Evolutionary conservation across 2,113 vertebrate genomes (phyloP), one percentile per base, ranked within the genome.

Genomic region (Pipa parva): DNA sequence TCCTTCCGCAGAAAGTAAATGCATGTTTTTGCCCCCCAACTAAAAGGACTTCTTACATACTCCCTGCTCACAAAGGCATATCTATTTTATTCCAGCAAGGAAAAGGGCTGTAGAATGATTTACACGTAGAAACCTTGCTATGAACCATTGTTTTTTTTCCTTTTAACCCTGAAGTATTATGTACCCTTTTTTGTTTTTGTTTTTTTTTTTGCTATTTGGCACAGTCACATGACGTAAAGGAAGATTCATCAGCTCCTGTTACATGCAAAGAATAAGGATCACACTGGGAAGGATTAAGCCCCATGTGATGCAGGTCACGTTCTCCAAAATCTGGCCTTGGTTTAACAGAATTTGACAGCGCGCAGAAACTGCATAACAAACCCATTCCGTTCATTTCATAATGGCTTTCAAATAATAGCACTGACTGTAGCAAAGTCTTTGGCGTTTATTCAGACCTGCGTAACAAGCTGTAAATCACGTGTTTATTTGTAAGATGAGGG

Each of bases 1-100:
- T 76, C 64, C 78, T 79, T 77, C 75, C 56, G 13, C 71, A 56
- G 81, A 81, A 81, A 83, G 76, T 76, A 78, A 81, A 82, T 79
- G 81, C 76, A 67, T 76, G 73, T 65, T 77, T 77, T 76, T 76
- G 73, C 76, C 78, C 62, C 39, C 74, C 69, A 77, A 76, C 78
- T 78, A 63, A 75, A 82, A 76, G 61, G 64, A 74, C 71, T 71
- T 65, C n/a, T 63, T 73, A 20, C 27, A 63, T 64, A 31, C 31
- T 77, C 64, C 62, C 66, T 54, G 69, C 63, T 72, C 63, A 83
- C 75, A 82, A 78, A 80, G 72, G 49, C 58, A 76, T 54, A 70
- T 73, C 77, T 75, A 71, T 78, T 70, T 78, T 73, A 64, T 74
- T 68, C 72, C 57, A 29, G 36, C 36, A 50, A 17, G 25, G 13